Evolutionary conservation across 35 echinoderm and acorn worm genomes (phyloP), one percentile per base, ranked within the genome.

Genomic region (Ptychodera flava): DNA sequence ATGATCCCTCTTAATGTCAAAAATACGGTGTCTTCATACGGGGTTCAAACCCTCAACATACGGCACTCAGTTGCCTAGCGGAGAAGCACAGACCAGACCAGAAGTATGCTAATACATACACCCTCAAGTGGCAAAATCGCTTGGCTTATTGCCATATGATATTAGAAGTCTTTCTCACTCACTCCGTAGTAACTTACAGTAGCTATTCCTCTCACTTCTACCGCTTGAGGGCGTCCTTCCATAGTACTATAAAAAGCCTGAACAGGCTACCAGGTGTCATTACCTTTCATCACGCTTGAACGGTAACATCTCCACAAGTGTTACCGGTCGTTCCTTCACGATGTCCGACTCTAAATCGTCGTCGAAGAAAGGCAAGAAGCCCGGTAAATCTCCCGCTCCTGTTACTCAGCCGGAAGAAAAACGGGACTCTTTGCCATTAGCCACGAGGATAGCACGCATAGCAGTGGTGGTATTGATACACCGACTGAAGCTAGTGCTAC

Each of bases 161-260:
- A n/a, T n/a, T n/a, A n/a, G n/a, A 64, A 64, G 45, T 64, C 45
- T 64, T 64, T 22, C 6, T 64, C 45, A 64, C 6, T 64, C 22
- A 64, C 45, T 64, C 6, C 45, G 6, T 22, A 64, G 45, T 64
- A 64, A 64, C 45, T n/a, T 64, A 64, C 45, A 64, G 45, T 64
- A 64, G 45, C 45, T 64, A 12, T 64, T 22, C 45, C 45, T 64
- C n/a, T n/a, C n/a, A 64, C 6, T 64, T 64, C 45, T 12, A 12
- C n/a, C 45, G 45, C 45, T 64, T 12, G 45, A 22, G 6, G 45
- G 6, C 45, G 45, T 64, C 45, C 45, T 64, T 64, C 45, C 45
- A 64, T 64, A 64, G 45, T 64, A 64, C 45, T 64, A 64, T 64
- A 64, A 64, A n/a, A 64, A 64, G 45, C 45, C 45, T 64, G 45